phyloP scores from a whole-genome alignment of 2,113 vertebrate genomes.

The Rhinoptilus africanus region DNA sequence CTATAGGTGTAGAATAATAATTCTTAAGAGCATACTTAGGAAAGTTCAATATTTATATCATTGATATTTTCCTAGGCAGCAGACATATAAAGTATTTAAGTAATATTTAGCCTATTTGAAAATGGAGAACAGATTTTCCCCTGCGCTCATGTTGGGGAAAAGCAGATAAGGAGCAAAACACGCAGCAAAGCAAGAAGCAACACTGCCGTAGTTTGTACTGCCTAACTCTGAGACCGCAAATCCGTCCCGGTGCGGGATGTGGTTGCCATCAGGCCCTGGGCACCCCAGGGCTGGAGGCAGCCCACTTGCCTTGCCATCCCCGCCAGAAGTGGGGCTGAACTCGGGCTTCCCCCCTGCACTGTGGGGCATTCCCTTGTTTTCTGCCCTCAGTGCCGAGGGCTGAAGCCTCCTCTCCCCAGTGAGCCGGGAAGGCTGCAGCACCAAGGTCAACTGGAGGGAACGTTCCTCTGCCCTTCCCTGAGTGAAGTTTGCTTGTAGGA shows the following conservation, averaged over 20 bases:
- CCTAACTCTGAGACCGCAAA: accelerated
- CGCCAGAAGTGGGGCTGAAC: background rate
- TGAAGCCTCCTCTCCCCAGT: accelerated
- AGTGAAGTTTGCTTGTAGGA: accelerated
- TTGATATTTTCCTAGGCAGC: background rate
- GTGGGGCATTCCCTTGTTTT: background rate
- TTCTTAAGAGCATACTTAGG: background rate
- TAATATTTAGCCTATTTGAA: background rate
- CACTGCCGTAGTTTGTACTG: background rate
- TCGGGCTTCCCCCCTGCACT: accelerated
- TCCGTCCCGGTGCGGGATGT: accelerated
- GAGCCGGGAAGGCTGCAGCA: background rate
- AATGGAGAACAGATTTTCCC: background rate
- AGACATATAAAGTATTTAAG: background rate
- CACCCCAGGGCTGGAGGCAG: background rate
- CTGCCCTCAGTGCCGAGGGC: background rate
- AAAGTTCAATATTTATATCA: background rate
- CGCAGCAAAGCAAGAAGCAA: background rate
- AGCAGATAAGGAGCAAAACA: accelerated
- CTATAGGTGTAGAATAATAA: background rate
- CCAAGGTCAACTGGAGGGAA: accelerated
- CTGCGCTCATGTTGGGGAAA: accelerated
- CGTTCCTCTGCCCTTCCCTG: background rate
- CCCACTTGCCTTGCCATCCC: background rate
- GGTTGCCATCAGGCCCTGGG: accelerated